Base-by-base conservation (phyloP, 1,140 invertebrate genomes). In the Caenorhabditis remanei region DNA sequence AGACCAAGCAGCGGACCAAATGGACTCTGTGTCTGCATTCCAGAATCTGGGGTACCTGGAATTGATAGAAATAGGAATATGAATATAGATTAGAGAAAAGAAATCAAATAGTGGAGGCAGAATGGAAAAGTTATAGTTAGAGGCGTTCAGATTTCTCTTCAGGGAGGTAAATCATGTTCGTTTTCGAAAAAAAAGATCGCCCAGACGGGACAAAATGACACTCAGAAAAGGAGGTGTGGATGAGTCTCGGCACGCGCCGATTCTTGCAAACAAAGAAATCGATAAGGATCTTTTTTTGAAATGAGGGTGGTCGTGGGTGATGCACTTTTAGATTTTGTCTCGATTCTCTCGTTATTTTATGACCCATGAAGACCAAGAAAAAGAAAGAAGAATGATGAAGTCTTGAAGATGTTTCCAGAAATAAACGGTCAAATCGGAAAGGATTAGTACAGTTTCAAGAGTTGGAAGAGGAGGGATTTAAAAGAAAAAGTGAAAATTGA, bases 221-320 rank as follows among this genome's bases (percentile, higher is more conserved):
- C 46, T 53, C 46, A 50, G 19, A 79, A n/a, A 79, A n/a, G 71
- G 19, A 79, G 46, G 71, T 79, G 71, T 79, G 19, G 46, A 79
- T 79, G 71, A 79, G 71, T 79, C 46, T 79, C 71, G 71, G 71
- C 71, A 79, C 71, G 46, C 71, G 43, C 46, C 71, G 71, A 79
- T 79, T 79, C 46, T 79, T 79, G 71, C 46, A 79, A 79, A 79
- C 71, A 79, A 79, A 79, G 71, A 79, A 50, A 21, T 79, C n/a
- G 71, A 79, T 79, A 79, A 79, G 41, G 71, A 79, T 79, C 71
- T 79, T 79, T 79, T 32, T 79, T 79, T 50, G 46, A 79, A 79
- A 79, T 53, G 71, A 71, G 41, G 71, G 71, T 79, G 71, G 71
- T 79, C 46, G 71, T 79, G 46, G 43, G 46, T 79, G 43, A n/a